A percentile compares a stretch with the other conserved stretches of the same genome.
These are phyloP conservation scores for Nycticorax nycticorax DNA, from an alignment of 2,113 vertebrate genomes.

Conservation along the genomic window DNA sequence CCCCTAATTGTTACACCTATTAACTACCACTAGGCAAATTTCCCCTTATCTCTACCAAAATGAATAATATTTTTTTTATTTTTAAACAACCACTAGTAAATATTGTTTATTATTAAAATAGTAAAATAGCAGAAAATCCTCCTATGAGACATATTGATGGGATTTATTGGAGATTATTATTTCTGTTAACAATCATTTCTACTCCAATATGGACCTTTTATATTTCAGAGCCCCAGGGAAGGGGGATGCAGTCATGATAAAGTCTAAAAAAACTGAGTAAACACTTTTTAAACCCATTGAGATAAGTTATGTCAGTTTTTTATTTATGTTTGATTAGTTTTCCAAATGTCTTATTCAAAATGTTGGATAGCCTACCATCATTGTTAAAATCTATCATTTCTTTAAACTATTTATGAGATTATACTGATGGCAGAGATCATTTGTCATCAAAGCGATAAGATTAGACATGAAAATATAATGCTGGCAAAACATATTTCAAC, in stretches of 20 bases:
- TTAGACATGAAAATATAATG: background rate
- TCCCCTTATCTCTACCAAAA: background rate
- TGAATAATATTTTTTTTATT: background rate
- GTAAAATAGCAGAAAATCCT: background rate
- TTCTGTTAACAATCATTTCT: background rate
- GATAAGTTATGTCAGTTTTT: background rate
- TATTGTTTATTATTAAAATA: background rate
- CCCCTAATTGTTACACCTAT: background rate
- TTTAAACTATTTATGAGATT: background rate
- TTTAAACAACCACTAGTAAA: background rate
- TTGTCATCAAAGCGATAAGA: background rate
- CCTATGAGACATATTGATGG: background rate
- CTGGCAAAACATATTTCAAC: background rate
- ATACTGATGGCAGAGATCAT: background rate
- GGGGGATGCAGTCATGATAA: fast-evolving
- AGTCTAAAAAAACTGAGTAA: background rate
- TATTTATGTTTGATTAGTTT: background rate
- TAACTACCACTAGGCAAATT: background rate
- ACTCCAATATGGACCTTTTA: background rate
- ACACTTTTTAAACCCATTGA: background rate
- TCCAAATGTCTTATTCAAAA: background rate
- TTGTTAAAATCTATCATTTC: background rate
- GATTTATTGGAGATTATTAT: background rate
- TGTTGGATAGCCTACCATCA: fast-evolving
- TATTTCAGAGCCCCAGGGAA: background rate